Evolutionary conservation across 2,113 vertebrate species (phyloP).

Genomic region (Scartelaos histophorus): DNA sequence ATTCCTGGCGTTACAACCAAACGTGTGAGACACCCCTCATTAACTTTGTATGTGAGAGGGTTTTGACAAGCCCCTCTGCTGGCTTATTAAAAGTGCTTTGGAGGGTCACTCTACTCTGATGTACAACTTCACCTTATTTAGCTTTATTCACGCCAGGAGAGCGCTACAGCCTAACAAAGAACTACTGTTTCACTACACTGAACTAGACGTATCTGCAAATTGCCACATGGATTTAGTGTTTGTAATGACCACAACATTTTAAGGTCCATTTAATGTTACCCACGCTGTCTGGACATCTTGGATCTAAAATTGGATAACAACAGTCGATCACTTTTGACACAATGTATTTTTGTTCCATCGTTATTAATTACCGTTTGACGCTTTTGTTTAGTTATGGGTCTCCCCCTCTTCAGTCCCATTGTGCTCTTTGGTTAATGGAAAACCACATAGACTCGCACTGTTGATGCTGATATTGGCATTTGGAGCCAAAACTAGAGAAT

Average conservation of each 20-base stretch:
- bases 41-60: slow-evolving; percentile 49
- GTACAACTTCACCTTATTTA: slow-evolving; percentile 38
- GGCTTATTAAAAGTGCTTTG: slow-evolving; percentile 57
- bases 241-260: not conserved
- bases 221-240: slow-evolving; percentile 3
- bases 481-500: not conserved
- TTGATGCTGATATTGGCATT: not conserved
- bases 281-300: not conserved
- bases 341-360: not conserved
- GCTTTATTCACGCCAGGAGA: slow-evolving; percentile 40
- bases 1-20: slow-evolving; percentile 44
- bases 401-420: too few relatives aligned
- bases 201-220: slow-evolving; percentile 2
- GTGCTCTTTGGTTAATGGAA: not conserved
- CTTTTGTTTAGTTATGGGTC: too few relatives aligned
- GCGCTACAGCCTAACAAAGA: slow-evolving; percentile 53
- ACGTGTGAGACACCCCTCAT: slow-evolving; percentile 62
- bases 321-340: not conserved
- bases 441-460: not conserved
- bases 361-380: not conserved
- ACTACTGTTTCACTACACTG: slow-evolving; percentile 40
- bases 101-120: slow-evolving; percentile 38
- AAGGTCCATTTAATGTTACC: not conserved
- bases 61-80: slow-evolving; percentile 43
- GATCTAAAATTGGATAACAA: not conserved